Conservation (phyloP, 2,113 vertebrate genomes). For the Harpagus bidentatus region DNA sequence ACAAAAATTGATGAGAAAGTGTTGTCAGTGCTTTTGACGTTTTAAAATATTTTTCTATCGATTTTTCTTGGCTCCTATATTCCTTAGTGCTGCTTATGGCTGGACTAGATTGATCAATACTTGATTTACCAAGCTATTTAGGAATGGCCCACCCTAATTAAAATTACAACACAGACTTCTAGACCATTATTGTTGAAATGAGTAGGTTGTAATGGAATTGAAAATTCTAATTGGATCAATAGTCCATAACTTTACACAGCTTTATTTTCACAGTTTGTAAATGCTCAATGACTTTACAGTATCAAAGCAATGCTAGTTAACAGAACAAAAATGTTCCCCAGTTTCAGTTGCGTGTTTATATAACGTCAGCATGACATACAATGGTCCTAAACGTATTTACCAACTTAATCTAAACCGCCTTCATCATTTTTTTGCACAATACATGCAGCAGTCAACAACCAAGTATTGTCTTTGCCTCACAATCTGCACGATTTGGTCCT, state of each 20-base stretch:
- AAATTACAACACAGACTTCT: conserved; percentile 66
- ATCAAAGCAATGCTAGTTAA: background rate
- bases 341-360: conserved; percentile 22
- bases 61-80: conserved; percentile 73
- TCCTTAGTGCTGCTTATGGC: conserved; percentile 67
- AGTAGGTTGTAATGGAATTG: conserved; percentile 69
- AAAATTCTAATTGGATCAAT: conserved; percentile 60
- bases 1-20: conserved; percentile 73
- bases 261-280: conserved; percentile 50
- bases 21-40: conserved; percentile 69
- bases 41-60: conserved; percentile 77
- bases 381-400: background rate
- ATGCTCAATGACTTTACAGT: conserved; percentile 29
- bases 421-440: background rate
- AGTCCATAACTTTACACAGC: conserved; percentile 51
- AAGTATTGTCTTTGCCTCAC: background rate
- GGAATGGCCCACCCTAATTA: conserved; percentile 71
- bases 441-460: background rate
- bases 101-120: conserved; percentile 66
- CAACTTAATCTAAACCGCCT: conserved; percentile 6
- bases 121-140: conserved; percentile 75
- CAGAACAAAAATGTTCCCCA: background rate
- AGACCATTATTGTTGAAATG: conserved; percentile 69
- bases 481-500: background rate
- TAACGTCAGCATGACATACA: conserved; percentile 6